phyloP scores from a whole-genome alignment of 2,797 vertebrate species.

The Vultur gryphus region DNA sequence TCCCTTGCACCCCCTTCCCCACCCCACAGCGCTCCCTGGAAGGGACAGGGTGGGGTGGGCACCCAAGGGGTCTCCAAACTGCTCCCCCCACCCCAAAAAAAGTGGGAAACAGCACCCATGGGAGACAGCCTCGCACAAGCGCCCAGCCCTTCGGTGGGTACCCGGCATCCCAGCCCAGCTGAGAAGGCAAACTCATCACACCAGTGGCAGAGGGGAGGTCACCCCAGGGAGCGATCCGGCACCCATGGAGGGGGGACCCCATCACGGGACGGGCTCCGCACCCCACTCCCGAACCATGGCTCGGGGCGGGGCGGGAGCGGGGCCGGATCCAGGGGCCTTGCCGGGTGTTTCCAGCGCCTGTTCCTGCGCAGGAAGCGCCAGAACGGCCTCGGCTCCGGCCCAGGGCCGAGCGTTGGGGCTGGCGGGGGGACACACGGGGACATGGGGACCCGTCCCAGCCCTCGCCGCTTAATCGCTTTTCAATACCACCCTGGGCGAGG shows the following conservation, averaged over 20 bases:
- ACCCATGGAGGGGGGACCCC: background rate
- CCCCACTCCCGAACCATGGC: accelerated
- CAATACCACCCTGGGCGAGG: background rate
- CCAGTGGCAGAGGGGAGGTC: background rate
- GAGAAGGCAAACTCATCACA: background rate
- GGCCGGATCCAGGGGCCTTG: background rate
- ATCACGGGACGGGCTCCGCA: accelerated
- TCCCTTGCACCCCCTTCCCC: background rate
- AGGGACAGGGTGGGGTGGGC: accelerated
- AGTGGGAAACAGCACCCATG: background rate
- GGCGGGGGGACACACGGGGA: background rate
- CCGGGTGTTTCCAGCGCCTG: constrained; percentile 28
- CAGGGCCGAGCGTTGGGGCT: background rate
- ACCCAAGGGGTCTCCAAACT: background rate
- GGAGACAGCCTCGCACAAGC: background rate
- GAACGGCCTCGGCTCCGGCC: constrained; percentile 1
- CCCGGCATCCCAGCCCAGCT: background rate
- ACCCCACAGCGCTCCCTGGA: background rate
- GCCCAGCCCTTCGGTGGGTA: background rate
- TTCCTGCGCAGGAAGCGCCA: constrained; percentile 45
- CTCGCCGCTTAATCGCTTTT: background rate
- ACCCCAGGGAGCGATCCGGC: accelerated
- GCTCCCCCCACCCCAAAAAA: background rate
- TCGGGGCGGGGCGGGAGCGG: background rate
- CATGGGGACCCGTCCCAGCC: background rate